phyloP scores from a whole-genome alignment of 2,113 vertebrate genomes.

The Anguilla rostrata region DNA sequence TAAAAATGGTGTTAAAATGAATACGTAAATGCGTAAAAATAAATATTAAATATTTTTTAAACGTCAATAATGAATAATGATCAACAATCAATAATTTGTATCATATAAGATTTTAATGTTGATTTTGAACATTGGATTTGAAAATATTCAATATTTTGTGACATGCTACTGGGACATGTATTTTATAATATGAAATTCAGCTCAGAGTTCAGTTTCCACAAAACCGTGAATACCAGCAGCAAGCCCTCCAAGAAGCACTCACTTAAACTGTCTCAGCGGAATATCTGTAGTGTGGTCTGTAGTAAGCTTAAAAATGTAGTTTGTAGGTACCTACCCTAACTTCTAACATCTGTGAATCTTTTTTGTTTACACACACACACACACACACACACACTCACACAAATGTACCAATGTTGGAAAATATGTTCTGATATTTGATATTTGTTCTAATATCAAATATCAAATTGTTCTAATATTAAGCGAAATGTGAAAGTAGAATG shows the following conservation, averaged over 20 bases:
- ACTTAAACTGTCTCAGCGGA: neutral
- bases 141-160: neutral
- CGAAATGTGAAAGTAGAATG: neutral
- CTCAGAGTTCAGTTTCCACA: neutral
- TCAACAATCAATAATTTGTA: neutral
- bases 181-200: neutral
- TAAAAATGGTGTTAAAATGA: neutral
- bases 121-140: neutral
- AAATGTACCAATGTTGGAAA: too few relatives aligned
- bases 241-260: neutral
- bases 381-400: neutral
- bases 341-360: neutral
- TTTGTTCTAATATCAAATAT: too few relatives aligned
- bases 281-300: neutral
- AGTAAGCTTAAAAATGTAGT: too few relatives aligned
- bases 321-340: neutral
- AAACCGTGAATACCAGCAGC: neutral
- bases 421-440: too few relatives aligned
- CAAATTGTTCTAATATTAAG: neutral
- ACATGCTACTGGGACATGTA: neutral
- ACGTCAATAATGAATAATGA: too few relatives aligned
- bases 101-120: neutral
- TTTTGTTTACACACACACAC: neutral
- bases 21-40: neutral
- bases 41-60: too few relatives aligned